phyloP scores from a whole-genome alignment of 2,888 invertebrate species.

The Tillus elongatus region DNA sequence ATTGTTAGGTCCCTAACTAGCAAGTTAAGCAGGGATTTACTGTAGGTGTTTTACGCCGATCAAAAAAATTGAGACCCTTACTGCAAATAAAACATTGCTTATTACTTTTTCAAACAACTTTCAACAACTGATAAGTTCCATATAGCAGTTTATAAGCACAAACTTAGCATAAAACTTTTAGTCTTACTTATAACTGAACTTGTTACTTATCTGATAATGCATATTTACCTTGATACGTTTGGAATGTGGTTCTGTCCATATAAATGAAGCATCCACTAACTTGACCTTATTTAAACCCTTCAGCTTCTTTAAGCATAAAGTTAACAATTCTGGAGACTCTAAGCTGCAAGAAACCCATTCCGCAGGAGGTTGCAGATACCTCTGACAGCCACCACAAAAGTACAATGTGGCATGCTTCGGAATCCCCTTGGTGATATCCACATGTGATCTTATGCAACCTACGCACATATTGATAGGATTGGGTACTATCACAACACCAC shows the following conservation, averaged over 20 bases:
- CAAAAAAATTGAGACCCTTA: no score
- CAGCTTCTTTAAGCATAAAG: conserved; percentile 84
- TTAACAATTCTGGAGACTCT: conserved; percentile 85
- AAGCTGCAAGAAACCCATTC: conserved; percentile 79
- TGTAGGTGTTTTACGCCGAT: no score
- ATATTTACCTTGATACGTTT: conserved; percentile 78
- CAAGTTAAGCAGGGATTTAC: no score
- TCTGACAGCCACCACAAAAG: conserved; percentile 88
- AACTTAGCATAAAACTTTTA: no score
- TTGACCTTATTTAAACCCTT: conserved; percentile 84
- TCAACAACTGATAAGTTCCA: no score
- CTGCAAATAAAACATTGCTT: no score
- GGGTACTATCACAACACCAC: conserved; percentile 83
- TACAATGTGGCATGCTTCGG: conserved; percentile 86
- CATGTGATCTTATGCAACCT: conserved; percentile 78
- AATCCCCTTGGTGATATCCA: conserved; percentile 94
- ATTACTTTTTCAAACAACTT: no score
- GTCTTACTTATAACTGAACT: no score
- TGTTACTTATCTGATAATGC: conserved; percentile 3
- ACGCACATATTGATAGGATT: conserved; percentile 98
- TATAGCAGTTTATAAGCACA: no score
- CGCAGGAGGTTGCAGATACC: conserved; percentile 86
- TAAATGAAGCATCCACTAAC: conserved; percentile 90
- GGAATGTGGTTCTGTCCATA: conserved; percentile 99
- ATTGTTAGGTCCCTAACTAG: no score